Percentiles rank a stretch among this genome's conserved stretches.
These are phyloP conservation scores for Macaca nemestrina DNA, from an alignment of 2,113 vertebrate genomes.

Conservation along the genomic window DNA sequence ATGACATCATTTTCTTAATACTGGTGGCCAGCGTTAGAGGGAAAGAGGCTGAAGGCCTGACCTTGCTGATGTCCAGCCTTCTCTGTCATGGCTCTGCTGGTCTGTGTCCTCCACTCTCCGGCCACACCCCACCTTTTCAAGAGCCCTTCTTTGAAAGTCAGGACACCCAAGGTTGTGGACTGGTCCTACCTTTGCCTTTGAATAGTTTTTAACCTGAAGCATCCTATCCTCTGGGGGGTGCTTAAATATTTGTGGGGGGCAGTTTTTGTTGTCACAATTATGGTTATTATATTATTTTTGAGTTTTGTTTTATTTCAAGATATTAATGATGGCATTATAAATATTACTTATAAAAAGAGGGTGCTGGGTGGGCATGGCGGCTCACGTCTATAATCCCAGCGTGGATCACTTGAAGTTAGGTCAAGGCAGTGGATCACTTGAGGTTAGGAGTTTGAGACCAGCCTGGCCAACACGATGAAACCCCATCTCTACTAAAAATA, in stretches of 20 bases:
- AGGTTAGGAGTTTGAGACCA: too few relatives aligned
- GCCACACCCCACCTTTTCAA: neutral
- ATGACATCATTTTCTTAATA: neutral
- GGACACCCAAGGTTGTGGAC: neutral
- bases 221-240: neutral
- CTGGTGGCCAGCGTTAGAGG: accelerated
- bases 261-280: neutral
- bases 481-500: too few relatives aligned
- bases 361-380: too few relatives aligned
- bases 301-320: conserved; percentile 35
- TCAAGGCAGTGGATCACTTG: too few relatives aligned
- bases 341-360: neutral
- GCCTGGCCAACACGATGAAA: too few relatives aligned
- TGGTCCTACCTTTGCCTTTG: neutral
- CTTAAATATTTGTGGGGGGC: neutral
- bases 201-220: neutral
- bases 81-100: neutral
- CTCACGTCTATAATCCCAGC: too few relatives aligned
- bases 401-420: too few relatives aligned
- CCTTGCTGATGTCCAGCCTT: accelerated
- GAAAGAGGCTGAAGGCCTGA: neutral
- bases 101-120: neutral
- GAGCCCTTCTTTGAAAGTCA: neutral
- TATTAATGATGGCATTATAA: neutral
- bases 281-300: neutral